These are phyloP conservation scores for Umimayanthus kanabou DNA, from an alignment of 92 coral and sea anemone genomes.

Conservation along the genomic window DNA sequence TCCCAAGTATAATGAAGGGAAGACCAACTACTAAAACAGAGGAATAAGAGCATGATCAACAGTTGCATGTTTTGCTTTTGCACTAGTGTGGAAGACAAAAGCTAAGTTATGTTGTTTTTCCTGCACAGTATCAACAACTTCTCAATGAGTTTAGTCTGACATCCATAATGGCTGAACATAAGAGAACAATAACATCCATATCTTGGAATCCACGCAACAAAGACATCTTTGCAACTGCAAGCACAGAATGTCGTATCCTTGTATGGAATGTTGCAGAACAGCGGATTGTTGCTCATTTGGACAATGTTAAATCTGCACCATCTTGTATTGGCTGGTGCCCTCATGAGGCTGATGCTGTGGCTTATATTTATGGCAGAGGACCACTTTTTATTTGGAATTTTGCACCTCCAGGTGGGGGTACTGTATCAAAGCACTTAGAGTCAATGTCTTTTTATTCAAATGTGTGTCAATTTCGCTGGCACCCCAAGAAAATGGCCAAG, in stretches of 20 bases:
- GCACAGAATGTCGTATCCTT: slow-evolving; percentile 76
- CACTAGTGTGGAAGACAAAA: too few species aligned
- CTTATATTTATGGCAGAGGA: slow-evolving; percentile 92
- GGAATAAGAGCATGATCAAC: too few species aligned
- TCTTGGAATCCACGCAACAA: slow-evolving; percentile 84
- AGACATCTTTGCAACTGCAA: slow-evolving; percentile 86
- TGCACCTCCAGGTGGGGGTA: slow-evolving; percentile 60
- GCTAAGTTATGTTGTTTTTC: neutral
- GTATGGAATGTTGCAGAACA: slow-evolving; percentile 90
- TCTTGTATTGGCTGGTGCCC: slow-evolving; percentile 91
- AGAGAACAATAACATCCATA: slow-evolving; percentile 90
- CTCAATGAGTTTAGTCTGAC: slow-evolving; percentile 79
- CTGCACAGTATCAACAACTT: slow-evolving; percentile 71
- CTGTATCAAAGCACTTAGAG: slow-evolving; percentile 72
- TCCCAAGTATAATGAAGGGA: too few species aligned
- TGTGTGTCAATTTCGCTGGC: slow-evolving; percentile 96
- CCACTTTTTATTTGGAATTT: slow-evolving; percentile 79
- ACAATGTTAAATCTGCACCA: slow-evolving; percentile 68
- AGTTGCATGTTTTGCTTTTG: too few species aligned
- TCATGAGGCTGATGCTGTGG: slow-evolving; percentile 66
- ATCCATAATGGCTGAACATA: slow-evolving; percentile 89
- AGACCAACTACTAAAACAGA: too few species aligned
- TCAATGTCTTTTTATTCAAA: slow-evolving; percentile 83
- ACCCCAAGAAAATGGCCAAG: slow-evolving; percentile 72
- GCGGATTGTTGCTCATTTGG: slow-evolving; percentile 61